Base-by-base conservation (phyloP, 23 tunicate species). In the Pegea sp. region DNA sequence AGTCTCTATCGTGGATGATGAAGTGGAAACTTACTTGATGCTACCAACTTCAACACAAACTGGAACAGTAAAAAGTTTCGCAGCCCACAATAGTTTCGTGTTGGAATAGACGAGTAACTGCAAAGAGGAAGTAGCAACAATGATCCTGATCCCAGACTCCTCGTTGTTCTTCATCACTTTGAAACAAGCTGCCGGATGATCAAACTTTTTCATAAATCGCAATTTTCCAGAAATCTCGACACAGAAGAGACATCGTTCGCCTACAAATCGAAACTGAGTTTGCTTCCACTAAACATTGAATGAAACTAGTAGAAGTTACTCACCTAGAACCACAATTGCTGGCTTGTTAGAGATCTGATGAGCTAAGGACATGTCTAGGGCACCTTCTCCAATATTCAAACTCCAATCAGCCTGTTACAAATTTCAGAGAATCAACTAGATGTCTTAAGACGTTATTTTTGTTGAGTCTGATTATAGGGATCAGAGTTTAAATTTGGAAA, bases 391-490 rank as follows among this genome's bases (percentile, higher is more conserved):
- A 52, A 84, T 58, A 49, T 67, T 67, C 22, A 67, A 58, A 7
- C 48, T 56, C 95, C 95, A 84, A 52, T 84, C 95, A 33, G 74
- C 76, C 95, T 84, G 61, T 38, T 38, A 38, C 16, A 38, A 38
- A 8, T 38, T 38, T 11, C 16, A 8, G 46, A 0, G 60, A n/a
- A n/a, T n/a, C n/a, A n/a, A n/a, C n/a, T n/a, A n/a, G n/a, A n/a
- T n/a, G n/a, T n/a, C n/a, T n/a, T n/a, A n/a, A n/a, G n/a, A n/a
- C n/a, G n/a, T n/a, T n/a, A n/a, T n/a, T n/a, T n/a, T n/a, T n/a
- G n/a, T n/a, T n/a, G n/a, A n/a, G n/a, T n/a, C n/a, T n/a, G n/a
- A n/a, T n/a, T n/a, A n/a, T n/a, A n/a, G n/a, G n/a, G n/a, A n/a
- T n/a, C n/a, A n/a, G n/a, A n/a, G n/a, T n/a, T n/a, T n/a, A n/a